Conservation (phyloP, 1,140 invertebrate species). For the Apis laboriosa region DNA sequence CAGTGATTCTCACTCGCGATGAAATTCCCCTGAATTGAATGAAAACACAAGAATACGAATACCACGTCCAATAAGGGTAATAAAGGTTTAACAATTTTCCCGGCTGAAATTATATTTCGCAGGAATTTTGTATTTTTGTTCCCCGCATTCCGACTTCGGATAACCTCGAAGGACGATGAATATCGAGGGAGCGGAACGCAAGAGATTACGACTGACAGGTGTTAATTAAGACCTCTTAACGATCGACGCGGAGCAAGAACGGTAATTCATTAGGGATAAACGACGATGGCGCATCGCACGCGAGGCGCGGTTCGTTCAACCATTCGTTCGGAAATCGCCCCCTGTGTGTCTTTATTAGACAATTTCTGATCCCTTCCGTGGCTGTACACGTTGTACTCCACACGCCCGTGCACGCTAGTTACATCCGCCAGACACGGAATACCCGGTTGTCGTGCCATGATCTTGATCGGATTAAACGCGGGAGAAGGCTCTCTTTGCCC, state of each 20-base stretch:
- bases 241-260: constrained; percentile 20
- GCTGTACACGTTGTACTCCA: not conserved
- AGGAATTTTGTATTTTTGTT: too few species aligned
- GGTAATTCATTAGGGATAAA: constrained; percentile 31
- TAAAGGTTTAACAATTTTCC: too few species aligned
- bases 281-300: not conserved
- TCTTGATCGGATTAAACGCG: constrained; percentile 21
- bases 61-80: too few species aligned
- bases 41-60: not conserved
- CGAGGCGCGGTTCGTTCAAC: not conserved
- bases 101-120: too few species aligned
- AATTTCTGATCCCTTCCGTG: constrained; percentile 11
- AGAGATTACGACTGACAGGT: constrained; percentile 1
- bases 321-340: constrained; percentile 8
- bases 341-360: constrained; percentile 23
- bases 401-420: constrained; percentile 2
- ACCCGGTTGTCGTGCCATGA: not conserved
- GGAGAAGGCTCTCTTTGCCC: too few species aligned
- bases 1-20: not conserved
- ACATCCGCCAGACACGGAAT: not conserved
- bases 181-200: not conserved
- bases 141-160: not conserved
- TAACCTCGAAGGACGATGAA: not conserved
- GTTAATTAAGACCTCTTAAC: constrained; percentile 28
- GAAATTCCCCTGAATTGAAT: not conserved